phyloP scores from a whole-genome alignment of 35 echinoderm and acorn worm genomes.

The Ophiothrix spiculata region DNA sequence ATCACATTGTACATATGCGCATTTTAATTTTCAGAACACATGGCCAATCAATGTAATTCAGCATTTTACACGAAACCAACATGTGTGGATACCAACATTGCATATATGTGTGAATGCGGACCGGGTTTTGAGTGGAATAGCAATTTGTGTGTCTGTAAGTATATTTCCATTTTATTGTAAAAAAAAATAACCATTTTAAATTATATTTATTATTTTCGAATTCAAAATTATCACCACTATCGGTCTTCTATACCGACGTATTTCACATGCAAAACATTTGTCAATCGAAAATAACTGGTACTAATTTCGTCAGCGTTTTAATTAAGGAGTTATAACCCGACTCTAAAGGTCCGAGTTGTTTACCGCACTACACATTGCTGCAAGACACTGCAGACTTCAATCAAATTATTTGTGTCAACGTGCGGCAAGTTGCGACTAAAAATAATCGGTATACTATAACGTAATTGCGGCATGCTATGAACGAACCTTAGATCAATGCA shows the following conservation, averaged over 20 bases:
- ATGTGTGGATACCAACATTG: conserved; percentile 36
- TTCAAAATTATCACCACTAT: too few species aligned
- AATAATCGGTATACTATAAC: too few species aligned
- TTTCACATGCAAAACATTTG: background rate
- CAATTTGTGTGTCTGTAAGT: conserved; percentile 60
- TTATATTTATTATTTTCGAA: too few species aligned
- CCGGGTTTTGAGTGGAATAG: conserved; percentile 71
- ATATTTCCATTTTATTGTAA: background rate
- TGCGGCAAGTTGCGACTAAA: too few species aligned
- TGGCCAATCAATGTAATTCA: conserved; percentile 30
- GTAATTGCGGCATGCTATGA: too few species aligned
- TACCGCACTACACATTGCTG: too few species aligned
- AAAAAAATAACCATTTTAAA: background rate
- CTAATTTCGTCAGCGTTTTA: background rate
- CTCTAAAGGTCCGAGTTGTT: background rate
- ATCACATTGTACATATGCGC: too few species aligned
- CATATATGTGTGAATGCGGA: conserved; percentile 62
- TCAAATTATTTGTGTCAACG: too few species aligned
- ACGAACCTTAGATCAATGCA: too few species aligned
- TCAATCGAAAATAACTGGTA: too few species aligned
- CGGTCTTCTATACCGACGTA: background rate
- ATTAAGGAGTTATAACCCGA: background rate
- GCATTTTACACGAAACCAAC: conserved; percentile 56
- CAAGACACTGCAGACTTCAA: too few species aligned
- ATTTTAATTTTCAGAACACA: background rate